Base-by-base conservation (phyloP, 2,113 vertebrate species). In the Petaurus breviceps region DNA sequence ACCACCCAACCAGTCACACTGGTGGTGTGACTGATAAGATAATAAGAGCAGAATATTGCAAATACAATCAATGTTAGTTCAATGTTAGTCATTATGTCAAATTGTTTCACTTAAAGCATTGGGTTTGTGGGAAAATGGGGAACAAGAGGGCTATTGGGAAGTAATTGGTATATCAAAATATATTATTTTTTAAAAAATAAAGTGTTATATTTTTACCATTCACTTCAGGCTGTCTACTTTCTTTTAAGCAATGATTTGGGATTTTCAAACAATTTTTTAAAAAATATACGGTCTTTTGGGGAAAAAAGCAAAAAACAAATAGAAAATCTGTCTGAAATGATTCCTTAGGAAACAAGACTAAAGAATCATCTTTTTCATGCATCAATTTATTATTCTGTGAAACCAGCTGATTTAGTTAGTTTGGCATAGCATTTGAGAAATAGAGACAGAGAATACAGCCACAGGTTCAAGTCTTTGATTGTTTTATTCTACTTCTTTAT, bases 371-470 rank as follows among this genome's bases (percentile, higher is more conserved):
- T 95, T 95, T 68, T 97, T 92, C 90, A 95, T 94, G 92, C 46
- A 96, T 91, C 31, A 95, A 96, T 92, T 49, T 51, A 94, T 94
- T 95, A 26, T 96, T 97, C 90, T 95, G 47, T 91, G 93, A 97
- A 98, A 95, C 51, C 94, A 89, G 94, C 92, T 98, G 95, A 98
- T 95, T 95, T 98, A 96, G 96, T 96, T 97, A 94, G 95, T 97
- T 96, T 97, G 98, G 97, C 98, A 97, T 93, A 92, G 94, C 91
- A 97, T 97, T 96, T 97, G 90, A 97, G 92, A 96, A 25, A 93
- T 89, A 54, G 37, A 96, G 51, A 28, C 89, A 52, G 95, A 97
- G 94, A 95, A 97, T 52, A 96, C n/a, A 51, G 94, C 37, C 22
- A 96, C 89, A 96, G 77, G 53, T 94, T 95, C 95, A 96, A 95